phyloP scores from a whole-genome alignment of 1,140 invertebrate species.

The Amphibalanus amphitrite region DNA sequence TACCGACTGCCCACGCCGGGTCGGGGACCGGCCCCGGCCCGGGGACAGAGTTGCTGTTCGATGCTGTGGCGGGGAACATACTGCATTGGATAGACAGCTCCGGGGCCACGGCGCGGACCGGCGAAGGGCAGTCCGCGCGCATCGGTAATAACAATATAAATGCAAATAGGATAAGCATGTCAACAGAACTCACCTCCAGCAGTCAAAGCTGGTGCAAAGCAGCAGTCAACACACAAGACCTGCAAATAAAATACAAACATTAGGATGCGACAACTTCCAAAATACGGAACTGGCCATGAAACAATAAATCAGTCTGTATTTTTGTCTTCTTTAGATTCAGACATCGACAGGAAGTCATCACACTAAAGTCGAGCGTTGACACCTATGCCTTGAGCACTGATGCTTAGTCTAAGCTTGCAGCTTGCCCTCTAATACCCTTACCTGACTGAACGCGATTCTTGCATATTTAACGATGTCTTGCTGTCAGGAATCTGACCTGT shows the following conservation, averaged over 20 bases:
- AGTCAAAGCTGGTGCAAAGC: no score
- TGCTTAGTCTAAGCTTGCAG: no score
- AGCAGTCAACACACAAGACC: not conserved
- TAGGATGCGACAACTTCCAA: not conserved
- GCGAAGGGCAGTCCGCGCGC: not conserved
- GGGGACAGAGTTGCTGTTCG: not conserved
- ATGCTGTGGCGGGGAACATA: not conserved
- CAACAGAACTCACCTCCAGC: no score
- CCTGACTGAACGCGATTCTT: no score
- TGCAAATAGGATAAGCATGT: no score
- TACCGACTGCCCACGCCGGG: not conserved
- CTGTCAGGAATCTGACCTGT: no score
- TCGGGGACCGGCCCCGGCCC: no score
- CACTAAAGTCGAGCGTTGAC: no score
- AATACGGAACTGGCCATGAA: not conserved
- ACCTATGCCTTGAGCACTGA: no score
- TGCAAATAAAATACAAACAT: not conserved
- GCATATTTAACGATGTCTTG: no score
- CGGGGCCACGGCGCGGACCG: not conserved
- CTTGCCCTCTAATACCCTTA: no score
- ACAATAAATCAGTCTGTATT: not conserved
- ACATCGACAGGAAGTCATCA: slow-evolving; percentile 1
- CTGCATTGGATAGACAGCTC: not conserved
- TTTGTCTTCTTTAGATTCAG: not conserved
- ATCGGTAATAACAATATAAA: not conserved